Evolutionary conservation across 2,113 vertebrate species (phyloP).

Genomic region (Atractosteus spatula): DNA sequence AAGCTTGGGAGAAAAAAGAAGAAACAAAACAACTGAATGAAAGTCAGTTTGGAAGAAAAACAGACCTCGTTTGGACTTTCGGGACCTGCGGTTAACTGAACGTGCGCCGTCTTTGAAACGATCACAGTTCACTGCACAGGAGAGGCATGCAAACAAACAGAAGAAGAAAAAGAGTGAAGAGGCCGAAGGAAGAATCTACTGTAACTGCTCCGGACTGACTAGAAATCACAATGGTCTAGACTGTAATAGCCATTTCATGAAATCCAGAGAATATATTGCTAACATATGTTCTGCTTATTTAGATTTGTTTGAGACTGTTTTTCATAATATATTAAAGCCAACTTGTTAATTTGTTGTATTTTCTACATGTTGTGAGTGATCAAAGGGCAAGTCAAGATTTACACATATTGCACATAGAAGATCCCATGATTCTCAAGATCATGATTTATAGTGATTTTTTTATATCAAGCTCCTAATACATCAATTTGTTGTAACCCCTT

Average conservation of each 20-base stretch:
- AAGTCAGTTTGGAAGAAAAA: constrained; percentile 48
- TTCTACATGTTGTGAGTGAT: no score
- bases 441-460: no score
- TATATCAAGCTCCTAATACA: no score
- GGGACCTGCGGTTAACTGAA: constrained; percentile 79
- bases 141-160: constrained; percentile 59
- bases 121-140: constrained; percentile 72
- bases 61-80: constrained; percentile 83
- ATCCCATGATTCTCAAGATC: no score
- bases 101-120: constrained; percentile 76
- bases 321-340: no score
- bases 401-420: no score
- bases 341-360: no score
- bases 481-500: no score
- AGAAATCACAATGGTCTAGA: background rate
- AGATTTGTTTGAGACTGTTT: no score
- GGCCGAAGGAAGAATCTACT: constrained; percentile 26
- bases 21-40: constrained; percentile 33
- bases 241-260: background rate
- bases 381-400: no score
- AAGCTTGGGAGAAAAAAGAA: constrained; percentile 24
- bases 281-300: no score
- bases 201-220: background rate
- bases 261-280: no score
- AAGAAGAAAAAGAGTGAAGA: constrained; percentile 50